phyloP scores from a whole-genome alignment of 2,797 vertebrate genomes.

The Graptemys geographica region DNA sequence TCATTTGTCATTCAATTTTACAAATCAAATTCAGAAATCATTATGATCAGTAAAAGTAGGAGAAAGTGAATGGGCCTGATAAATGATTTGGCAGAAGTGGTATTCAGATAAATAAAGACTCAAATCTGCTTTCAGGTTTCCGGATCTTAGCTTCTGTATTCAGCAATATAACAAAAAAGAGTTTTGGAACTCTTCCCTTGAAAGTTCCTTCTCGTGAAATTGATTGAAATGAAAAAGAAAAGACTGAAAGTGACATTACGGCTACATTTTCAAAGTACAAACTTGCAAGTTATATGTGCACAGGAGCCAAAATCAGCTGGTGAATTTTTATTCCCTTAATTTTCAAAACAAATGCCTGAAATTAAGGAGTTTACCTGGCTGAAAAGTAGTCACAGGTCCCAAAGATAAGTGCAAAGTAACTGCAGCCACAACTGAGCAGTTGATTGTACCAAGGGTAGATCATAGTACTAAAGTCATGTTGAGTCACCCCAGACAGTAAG shows the following conservation, averaged over 20 bases:
- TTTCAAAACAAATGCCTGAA: neutral
- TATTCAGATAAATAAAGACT: neutral
- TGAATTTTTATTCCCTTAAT: neutral
- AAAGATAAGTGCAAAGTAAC: no score
- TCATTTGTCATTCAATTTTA: neutral
- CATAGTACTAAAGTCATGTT: no score
- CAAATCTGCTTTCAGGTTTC: neutral
- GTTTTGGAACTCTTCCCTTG: neutral
- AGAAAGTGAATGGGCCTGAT: neutral
- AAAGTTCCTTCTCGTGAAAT: neutral
- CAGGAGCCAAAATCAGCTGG: neutral
- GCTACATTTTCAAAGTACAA: neutral
- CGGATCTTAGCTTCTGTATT: neutral
- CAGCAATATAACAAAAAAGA: neutral
- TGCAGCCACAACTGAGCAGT: no score
- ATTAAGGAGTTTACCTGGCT: neutral
- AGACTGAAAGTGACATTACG: neutral
- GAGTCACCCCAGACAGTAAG: no score
- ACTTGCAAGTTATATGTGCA: neutral
- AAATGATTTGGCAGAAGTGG: neutral
- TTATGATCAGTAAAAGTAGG: neutral
- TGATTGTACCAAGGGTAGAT: no score
- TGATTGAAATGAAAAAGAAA: neutral
- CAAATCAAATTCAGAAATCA: neutral
- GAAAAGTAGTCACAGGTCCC: neutral